A percentile compares a stretch with the other conserved stretches of the same genome.
Conservation (phyloP, 2,888 invertebrate species). For the Tuberolachnus salignus region DNA sequence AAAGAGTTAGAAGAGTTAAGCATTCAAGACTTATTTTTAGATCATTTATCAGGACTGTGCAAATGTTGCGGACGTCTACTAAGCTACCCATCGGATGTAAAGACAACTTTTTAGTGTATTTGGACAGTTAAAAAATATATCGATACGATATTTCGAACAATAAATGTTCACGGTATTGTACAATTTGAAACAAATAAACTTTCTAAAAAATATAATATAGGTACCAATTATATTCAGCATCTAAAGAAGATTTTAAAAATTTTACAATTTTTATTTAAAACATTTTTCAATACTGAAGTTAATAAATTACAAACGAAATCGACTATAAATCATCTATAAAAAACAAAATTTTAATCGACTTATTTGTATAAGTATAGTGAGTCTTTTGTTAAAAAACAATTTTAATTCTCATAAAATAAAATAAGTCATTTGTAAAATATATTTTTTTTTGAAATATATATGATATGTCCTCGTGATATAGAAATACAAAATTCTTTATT, state of each 20-base stretch:
- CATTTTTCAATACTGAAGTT: no score
- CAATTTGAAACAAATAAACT: neutral
- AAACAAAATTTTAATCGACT: no score
- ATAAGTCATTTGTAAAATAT: no score
- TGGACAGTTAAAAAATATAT: neutral
- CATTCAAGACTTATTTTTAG: constrained; percentile 13
- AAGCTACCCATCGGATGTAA: neutral
- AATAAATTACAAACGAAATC: no score
- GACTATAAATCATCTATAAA: no score
- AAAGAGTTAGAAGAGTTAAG: no score
- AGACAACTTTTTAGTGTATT: constrained; percentile 25
- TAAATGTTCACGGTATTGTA: neutral
- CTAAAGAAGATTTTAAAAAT: neutral
- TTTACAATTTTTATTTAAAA: neutral
- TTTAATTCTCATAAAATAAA: no score
- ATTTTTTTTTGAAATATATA: no score
- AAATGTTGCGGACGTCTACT: constrained; percentile 13
- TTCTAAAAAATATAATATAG: neutral
- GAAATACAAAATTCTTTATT: no score
- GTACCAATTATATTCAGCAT: neutral
- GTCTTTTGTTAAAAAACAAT: no score
- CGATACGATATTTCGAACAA: neutral
- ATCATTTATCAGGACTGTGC: constrained; percentile 26
- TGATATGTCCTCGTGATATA: no score
- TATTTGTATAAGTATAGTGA: no score